Percentiles rank a stretch among this genome's conserved stretches.
phyloP scores from a whole-genome alignment of 2,113 vertebrate species.

The Nothocercus julius region DNA sequence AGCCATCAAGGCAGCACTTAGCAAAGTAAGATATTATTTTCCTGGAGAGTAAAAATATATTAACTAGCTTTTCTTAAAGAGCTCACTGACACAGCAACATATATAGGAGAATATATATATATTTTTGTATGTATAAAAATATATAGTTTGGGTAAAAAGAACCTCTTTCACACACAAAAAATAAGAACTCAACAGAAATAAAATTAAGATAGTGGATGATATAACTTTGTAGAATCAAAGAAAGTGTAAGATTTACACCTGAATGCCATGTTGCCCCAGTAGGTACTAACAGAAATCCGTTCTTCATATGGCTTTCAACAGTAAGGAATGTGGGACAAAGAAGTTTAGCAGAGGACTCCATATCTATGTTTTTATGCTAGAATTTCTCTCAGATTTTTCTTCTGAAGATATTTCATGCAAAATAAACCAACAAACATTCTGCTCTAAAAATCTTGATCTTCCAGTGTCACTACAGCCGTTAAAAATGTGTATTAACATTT shows the following conservation, averaged over 20 bases:
- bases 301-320: neutral
- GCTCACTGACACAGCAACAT: neutral
- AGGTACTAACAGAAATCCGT: neutral
- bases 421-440: neutral
- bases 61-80: neutral
- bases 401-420: neutral
- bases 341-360: neutral
- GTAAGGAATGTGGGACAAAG: neutral
- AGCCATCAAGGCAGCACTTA: neutral
- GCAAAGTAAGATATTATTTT: neutral
- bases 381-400: neutral
- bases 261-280: neutral
- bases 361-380: accelerated
- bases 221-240: neutral
- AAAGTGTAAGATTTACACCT: neutral
- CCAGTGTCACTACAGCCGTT: neutral
- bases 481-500: neutral
- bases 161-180: neutral
- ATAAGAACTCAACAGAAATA: neutral
- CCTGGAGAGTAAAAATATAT: neutral
- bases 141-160: neutral
- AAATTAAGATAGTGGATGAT: neutral
- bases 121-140: neutral
- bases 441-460: neutral
- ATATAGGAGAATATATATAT: too few species aligned